Base-by-base conservation (phyloP, 2,113 vertebrate species). In the Speoplatyrhinus poulsoni region DNA sequence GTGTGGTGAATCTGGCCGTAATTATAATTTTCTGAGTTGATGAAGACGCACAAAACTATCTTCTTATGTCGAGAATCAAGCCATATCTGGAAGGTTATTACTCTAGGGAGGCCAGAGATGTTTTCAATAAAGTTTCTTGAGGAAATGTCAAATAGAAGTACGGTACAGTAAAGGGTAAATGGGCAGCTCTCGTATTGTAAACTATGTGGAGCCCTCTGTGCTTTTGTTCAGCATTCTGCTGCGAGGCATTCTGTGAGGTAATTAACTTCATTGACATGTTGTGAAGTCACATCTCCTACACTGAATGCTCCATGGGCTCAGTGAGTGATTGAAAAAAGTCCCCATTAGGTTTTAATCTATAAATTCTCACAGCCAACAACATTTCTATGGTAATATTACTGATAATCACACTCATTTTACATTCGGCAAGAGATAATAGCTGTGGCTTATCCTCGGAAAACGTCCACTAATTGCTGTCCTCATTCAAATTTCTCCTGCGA, bases 371-470 rank as follows among this genome's bases (percentile, higher is more conserved):
- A 7, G 65, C 74, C 68, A 32, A 59, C 70, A 65, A 77, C 67
- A 74, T 78, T 82, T 78, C 67, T 48, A 19, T 7, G 62, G 67
- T 71, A 85, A 76, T 81, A 80, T 59, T 66, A 71, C 73, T 72
- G 68, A 83, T 87, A 86, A 90, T 88, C 73, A 8, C 61, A 74
- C 76, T 80, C 62, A 84, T 88, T 90, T 88, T 86, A 89, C 79
- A 85, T 72, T 69, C 80, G 77, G 82, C 73, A 60, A 80, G 77
- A 85, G 81, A 88, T 89, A 87, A 87, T 82, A 69, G 63, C 47
- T 16, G 19, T 15, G 0, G 58, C 66, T 77, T 71, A 66, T 67
- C 60, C 69, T 33, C 46, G 4, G 69, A 70, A 26, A 73, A 69
- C 67, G 56, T 70, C 56, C 50, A 12, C 68, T 87, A 80, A 87